Evolutionary conservation across 2,797 vertebrate species (phyloP), one percentile per base, ranked within the genome.

Genomic region (Silurus aristotelis): DNA sequence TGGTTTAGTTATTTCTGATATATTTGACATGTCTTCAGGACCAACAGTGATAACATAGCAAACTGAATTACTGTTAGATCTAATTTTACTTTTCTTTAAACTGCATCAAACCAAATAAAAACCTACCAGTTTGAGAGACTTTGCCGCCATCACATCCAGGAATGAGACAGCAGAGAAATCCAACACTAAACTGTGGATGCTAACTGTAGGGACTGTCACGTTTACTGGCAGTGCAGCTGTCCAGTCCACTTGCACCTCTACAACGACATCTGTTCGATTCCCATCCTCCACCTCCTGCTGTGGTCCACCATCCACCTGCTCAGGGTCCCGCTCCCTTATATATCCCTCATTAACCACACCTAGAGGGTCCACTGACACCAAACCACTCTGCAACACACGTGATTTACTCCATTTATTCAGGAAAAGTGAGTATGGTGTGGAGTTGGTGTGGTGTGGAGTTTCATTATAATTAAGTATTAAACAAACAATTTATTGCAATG

Each of bases 121-220:
- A 8, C 93, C 90, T 92, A 97, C 96, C 92, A 93, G 92, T 89
- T 92, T 94, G 85, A 97, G 86, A 48, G 95, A 95, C 90, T 92
- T 95, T 75, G 95, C 95, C 86, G 96, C 95, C 76, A 96, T 96
- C 64, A 97, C 91, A 89, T 97, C 96, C 91, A 97, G 86, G 88
- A 97, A 97, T 43, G 95, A 95, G 20, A 97, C 92, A 1, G 95
- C 95, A 87, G 95, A 95, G 91, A 96, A 96, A 48, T 97, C 96
- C 77, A 97, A 91, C 87, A 97, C 95, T 0, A 97, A 93, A 84
- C 96, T 97, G 67, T 97, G 96, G 85, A 97, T 95, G 3, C 94
- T 93, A 63, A 97, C 95, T 87, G 92, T 95, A 3, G 96, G 96
- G 38, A 96, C 96, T 12, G 94, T 93, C 76, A 96, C 93, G 92